phyloP scores from a whole-genome alignment of 2,888 invertebrate genomes.

The Trilocha varians region DNA sequence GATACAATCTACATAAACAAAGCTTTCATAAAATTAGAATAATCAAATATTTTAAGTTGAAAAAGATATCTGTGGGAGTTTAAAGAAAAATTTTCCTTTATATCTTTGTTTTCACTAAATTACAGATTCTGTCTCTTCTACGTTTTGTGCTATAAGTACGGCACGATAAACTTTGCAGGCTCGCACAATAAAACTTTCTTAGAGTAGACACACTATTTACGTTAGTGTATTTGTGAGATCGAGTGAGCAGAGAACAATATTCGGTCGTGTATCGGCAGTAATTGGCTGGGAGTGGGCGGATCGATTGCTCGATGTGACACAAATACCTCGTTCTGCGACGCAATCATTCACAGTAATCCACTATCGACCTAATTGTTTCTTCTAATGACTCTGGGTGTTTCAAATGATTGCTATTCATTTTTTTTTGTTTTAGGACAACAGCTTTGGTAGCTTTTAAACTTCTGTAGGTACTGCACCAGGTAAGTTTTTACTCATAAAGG shows the following conservation, averaged over 20 bases:
- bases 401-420: slow-evolving; percentile 44
- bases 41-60: no score
- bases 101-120: no score
- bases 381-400: slow-evolving; percentile 58
- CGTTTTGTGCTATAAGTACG: background rate
- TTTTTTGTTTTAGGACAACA: background rate
- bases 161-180: background rate
- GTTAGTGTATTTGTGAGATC: slow-evolving; percentile 11
- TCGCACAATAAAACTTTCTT: background rate
- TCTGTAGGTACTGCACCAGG: background rate
- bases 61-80: no score
- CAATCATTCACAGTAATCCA: slow-evolving; percentile 59
- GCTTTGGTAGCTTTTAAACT: background rate
- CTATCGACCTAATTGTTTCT: slow-evolving; percentile 64
- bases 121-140: background rate
- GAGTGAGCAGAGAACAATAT: slow-evolving; percentile 52
- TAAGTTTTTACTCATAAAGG: background rate
- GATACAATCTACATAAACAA: no score
- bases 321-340: slow-evolving; percentile 57
- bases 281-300: slow-evolving; percentile 60
- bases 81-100: no score
- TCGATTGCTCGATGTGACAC: slow-evolving; percentile 61
- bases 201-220: background rate
- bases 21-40: no score
- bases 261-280: slow-evolving; percentile 58